A percentile compares a stretch with the other conserved stretches of the same genome.
Evolutionary conservation across 2,888 invertebrate species (phyloP).

Genomic region (Eledona agricola): DNA sequence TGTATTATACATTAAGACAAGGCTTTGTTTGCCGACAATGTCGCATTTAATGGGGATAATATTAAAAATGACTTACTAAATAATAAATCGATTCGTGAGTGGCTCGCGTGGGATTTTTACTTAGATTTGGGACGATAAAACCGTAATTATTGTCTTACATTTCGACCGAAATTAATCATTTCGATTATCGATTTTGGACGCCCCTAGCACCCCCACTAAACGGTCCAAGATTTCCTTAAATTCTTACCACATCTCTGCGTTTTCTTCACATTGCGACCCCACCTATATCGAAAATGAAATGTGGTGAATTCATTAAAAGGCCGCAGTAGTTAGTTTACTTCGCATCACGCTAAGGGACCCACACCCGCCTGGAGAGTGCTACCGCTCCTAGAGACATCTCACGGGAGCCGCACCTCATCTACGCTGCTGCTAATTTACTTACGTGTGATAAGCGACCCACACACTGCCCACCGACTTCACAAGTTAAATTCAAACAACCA

Average conservation of each 20-base stretch:
- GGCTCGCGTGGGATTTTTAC: conserved; percentile 51
- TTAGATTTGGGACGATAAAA: conserved; percentile 57
- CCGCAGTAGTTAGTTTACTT: conserved; percentile 56
- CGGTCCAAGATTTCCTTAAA: neutral
- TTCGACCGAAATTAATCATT: too few species aligned
- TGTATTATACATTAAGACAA: conserved; percentile 55
- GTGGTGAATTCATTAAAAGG: conserved; percentile 58
- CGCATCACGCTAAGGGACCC: conserved; percentile 60
- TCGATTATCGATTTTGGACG: too few species aligned
- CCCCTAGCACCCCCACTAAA: too few species aligned
- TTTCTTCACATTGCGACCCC: conserved; percentile 45
- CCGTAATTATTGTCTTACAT: conserved; percentile 59
- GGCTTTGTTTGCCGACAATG: conserved; percentile 50
- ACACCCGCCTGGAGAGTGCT: conserved; percentile 52
- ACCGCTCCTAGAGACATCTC: conserved; percentile 62
- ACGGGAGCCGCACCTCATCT: conserved; percentile 59
- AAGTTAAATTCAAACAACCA: neutral
- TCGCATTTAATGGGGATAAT: conserved; percentile 54
- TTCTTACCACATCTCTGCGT: conserved; percentile 9
- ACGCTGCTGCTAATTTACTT: conserved; percentile 54
- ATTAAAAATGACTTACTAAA: conserved; percentile 61
- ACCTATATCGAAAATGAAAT: conserved; percentile 56
- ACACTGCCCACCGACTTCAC: too few species aligned
- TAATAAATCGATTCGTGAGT: conserved; percentile 58
- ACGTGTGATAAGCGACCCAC: too few species aligned